Evolutionary conservation across 37 sponge, comb jelly and placozoan species (phyloP).

Genomic region (Spongilla lacustris): DNA sequence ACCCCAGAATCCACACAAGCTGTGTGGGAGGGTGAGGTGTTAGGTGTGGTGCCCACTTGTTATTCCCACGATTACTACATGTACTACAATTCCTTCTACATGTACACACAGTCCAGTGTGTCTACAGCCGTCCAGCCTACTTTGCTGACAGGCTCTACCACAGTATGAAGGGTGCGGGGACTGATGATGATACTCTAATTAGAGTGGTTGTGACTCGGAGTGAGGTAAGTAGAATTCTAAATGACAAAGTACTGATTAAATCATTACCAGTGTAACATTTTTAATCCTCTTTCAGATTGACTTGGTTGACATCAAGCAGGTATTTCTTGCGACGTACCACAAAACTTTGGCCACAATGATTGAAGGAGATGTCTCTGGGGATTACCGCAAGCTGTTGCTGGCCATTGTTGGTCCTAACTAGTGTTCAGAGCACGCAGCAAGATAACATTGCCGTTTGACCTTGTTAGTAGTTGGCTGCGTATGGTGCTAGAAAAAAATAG

Average conservation of each 20-base stretch:
- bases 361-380: constrained; percentile 93
- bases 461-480: no score
- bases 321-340: constrained; percentile 73
- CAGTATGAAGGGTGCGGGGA: constrained; percentile 97
- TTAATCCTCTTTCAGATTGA: constrained; percentile 65
- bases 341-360: constrained; percentile 84
- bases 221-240: constrained; percentile 78
- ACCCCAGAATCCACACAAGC: no score
- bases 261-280: no score
- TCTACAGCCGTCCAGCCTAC: constrained; percentile 76
- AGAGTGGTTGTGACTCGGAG: constrained; percentile 80
- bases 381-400: constrained; percentile 79
- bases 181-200: constrained; percentile 86
- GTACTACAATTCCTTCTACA: background rate
- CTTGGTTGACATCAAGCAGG: constrained; percentile 87
- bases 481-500: no score
- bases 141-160: constrained; percentile 94
- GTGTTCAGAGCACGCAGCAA: background rate
- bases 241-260: no score
- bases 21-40: background rate
- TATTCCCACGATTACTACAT: no score
- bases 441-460: no score
- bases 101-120: constrained; percentile 76
- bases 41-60: no score
- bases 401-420: constrained; percentile 65